Percentiles rank a stretch among this genome's conserved stretches.
phyloP scores from a whole-genome alignment of 37 sponge, comb jelly and placozoan species.

The Tethya wilhelma region DNA sequence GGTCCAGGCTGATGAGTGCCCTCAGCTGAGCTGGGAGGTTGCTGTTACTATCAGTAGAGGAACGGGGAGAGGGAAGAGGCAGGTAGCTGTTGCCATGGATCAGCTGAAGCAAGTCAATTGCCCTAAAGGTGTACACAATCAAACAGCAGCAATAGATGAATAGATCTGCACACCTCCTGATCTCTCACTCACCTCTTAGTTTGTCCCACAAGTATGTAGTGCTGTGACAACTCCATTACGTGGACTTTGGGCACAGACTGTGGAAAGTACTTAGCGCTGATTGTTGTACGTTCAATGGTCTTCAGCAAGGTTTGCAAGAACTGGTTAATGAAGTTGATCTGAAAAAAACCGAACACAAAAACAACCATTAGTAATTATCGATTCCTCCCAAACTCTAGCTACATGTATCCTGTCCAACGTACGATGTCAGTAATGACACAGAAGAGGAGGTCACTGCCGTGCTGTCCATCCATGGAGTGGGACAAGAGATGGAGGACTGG shows the following conservation, averaged over 20 bases:
- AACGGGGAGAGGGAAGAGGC: constrained; percentile 34
- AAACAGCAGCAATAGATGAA: neutral
- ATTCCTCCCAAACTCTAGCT: neutral
- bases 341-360: neutral
- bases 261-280: constrained; percentile 5
- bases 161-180: neutral
- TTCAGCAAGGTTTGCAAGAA: constrained; percentile 19
- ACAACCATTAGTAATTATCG: neutral
- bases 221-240: constrained; percentile 46
- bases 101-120: constrained; percentile 32
- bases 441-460: constrained; percentile 65
- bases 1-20: constrained; percentile 33
- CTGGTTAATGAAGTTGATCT: constrained; percentile 43
- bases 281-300: neutral
- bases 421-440: constrained; percentile 69
- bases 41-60: neutral
- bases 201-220: constrained; percentile 31
- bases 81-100: constrained; percentile 47
- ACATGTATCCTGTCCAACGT: neutral
- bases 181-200: constrained; percentile 5
- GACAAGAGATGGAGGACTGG: constrained; percentile 69
- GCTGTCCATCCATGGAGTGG: constrained; percentile 31
- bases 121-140: neutral
- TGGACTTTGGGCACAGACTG: constrained; percentile 17
- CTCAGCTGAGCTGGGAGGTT: constrained; percentile 45